Base-by-base conservation (phyloP, 2,113 vertebrate species). In the Syrmaticus mikado region DNA sequence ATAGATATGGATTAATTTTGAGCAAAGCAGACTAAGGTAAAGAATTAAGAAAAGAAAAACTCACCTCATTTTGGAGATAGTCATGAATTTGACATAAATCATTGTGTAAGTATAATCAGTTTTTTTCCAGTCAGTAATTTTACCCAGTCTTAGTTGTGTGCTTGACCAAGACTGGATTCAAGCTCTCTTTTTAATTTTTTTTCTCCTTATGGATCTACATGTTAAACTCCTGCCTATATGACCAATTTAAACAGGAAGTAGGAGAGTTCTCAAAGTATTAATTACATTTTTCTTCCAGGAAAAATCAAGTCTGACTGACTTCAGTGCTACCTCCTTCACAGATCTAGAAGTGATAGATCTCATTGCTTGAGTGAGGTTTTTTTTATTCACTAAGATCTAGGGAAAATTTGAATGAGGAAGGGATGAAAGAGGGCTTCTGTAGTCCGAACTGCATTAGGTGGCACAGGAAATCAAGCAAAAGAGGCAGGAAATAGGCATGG, bases 1-100 rank as follows among this genome's bases (percentile, higher is more conserved):
- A 74, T 71, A 83, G 55, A 64, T 89, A 85, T 1, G 34, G 75
- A 83, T 77, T 91, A 67, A 78, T 89, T 83, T 24, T 16, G 11
- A 68, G 50, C 85, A 92, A 82, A 80, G 1, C n/a, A 74, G 34
- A 60, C 22, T 70, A 55, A 67, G 61, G 20, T 72, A 75, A 77
- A 30, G 11, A 85, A 85, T 80, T 67, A 87, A 25, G 43, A 92
- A 94, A 92, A 66, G 18, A 62, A 94, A 86, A 70, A 25, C 7
- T 79, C 28, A 62, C 34, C 52, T 89, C 17, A 22, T 52, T 90
- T 68, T 81, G 11, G 60, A 87, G 72, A 71, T 13, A 92, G 32
- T 18, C 0, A 15, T 57, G 34, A 81, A 78, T 68, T n/a, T 88
- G 65, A 74, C 1, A 3, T 27, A 83, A 90, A 80, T 65, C 28